phyloP scores from a whole-genome alignment of 2,113 vertebrate species.

The Porphyrio hochstetteri region DNA sequence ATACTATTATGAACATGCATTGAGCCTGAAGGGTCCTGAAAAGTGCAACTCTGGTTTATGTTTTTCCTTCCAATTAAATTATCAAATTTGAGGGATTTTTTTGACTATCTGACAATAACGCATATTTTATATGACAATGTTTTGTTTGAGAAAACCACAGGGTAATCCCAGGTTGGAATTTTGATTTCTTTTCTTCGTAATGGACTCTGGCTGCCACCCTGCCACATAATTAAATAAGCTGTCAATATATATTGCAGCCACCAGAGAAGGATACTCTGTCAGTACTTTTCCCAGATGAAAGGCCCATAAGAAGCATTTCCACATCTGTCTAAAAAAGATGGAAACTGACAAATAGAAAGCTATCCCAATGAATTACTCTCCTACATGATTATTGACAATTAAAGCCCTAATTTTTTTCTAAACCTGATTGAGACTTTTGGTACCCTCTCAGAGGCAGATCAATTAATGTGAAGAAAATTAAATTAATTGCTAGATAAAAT shows the following conservation, averaged over 20 bases:
- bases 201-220: neutral
- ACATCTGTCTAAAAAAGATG: neutral
- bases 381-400: neutral
- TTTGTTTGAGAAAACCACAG: slow-evolving; percentile 8
- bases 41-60: neutral
- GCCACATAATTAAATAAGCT: slow-evolving; percentile 26
- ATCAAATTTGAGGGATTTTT: neutral
- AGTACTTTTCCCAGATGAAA: neutral
- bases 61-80: slow-evolving; percentile 40
- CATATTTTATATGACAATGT: neutral
- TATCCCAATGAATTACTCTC: neutral
- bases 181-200: neutral
- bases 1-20: neutral
- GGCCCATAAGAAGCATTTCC: neutral
- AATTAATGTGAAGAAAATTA: neutral
- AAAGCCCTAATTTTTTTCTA: neutral
- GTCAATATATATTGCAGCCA: neutral
- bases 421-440: neutral
- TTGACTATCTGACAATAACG: neutral
- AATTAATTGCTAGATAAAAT: neutral
- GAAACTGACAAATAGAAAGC: neutral
- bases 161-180: slow-evolving; percentile 32
- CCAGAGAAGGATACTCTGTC: neutral
- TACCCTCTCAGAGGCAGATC: neutral
- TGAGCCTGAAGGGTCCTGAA: neutral